Percentiles rank a stretch among this genome's conserved stretches.
These are phyloP conservation scores for Drosophila gunungcola DNA, from an alignment of 1,140 invertebrate species.

Conservation along the genomic window DNA sequence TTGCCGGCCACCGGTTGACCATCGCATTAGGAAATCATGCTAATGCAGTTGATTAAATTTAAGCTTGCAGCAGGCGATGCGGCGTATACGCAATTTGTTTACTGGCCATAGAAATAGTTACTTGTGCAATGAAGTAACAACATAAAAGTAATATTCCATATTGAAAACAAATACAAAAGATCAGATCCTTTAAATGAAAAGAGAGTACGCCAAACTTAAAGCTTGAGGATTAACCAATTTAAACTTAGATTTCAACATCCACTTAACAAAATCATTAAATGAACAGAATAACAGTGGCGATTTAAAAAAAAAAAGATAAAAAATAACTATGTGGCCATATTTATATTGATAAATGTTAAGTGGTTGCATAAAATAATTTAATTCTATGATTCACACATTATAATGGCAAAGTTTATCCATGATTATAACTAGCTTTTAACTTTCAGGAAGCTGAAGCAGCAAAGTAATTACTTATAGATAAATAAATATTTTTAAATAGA, in stretches of 20 bases:
- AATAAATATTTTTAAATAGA: background rate
- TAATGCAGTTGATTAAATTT: conserved; percentile 64
- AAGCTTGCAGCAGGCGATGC: conserved; percentile 14
- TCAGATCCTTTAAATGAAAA: no score
- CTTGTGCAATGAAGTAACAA: background rate
- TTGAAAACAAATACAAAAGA: no score
- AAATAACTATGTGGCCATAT: background rate
- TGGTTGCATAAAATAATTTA: background rate
- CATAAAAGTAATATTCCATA: background rate
- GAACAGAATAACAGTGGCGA: background rate
- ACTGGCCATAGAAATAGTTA: background rate
- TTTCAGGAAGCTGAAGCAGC: background rate
- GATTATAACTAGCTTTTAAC: no score
- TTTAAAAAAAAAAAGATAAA: background rate
- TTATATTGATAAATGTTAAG: background rate
- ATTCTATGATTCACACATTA: background rate
- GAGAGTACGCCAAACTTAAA: no score
- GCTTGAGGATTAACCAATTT: no score
- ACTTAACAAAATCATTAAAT: no score
- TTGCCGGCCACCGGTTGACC: conserved; percentile 73
- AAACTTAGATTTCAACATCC: no score
- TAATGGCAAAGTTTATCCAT: background rate
- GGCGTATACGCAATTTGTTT: conserved; percentile 56
- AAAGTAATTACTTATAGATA: background rate
- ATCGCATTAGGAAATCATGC: conserved; percentile 79